phyloP scores from a whole-genome alignment of 1,140 invertebrate genomes.

The Mylabris phalerata region DNA sequence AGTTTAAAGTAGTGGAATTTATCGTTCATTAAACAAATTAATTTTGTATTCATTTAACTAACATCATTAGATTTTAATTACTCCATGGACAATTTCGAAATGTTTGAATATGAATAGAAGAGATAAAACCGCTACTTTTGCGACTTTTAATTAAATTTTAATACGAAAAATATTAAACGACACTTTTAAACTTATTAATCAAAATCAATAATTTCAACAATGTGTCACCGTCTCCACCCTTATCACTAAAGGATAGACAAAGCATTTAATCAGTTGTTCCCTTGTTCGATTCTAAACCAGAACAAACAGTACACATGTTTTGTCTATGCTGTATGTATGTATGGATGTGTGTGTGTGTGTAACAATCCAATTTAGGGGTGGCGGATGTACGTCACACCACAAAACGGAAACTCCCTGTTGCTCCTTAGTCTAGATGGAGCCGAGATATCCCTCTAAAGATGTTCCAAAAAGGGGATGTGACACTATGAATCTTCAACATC shows the following conservation, averaged over 20 bases:
- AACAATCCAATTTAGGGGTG: slow-evolving; percentile 1
- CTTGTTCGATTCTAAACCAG: not conserved
- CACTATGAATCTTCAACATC: slow-evolving; percentile 9
- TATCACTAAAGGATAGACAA: slow-evolving; percentile 2
- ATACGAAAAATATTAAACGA: no score
- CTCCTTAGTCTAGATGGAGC: slow-evolving; percentile 1
- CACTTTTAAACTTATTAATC: no score
- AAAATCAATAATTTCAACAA: no score
- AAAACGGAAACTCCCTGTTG: slow-evolving; percentile 10
- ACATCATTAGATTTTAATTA: no score
- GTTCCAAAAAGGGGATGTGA: not conserved
- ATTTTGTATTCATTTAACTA: not conserved
- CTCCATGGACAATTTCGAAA: no score
- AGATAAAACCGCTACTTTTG: no score
- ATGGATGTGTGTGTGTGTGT: not conserved
- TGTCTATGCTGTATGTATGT: no score
- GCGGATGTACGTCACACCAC: slow-evolving; percentile 11
- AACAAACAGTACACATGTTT: no score
- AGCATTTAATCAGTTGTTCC: slow-evolving; percentile 6
- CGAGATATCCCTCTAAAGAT: slow-evolving; percentile 8
- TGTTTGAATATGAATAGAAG: no score
- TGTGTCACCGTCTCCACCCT: no score
- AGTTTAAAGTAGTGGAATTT: slow-evolving; percentile 1
- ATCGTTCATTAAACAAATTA: slow-evolving; percentile 1
- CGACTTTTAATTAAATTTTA: no score